phyloP scores from a whole-genome alignment of 2,888 invertebrate species.

The Homarus gammarus region DNA sequence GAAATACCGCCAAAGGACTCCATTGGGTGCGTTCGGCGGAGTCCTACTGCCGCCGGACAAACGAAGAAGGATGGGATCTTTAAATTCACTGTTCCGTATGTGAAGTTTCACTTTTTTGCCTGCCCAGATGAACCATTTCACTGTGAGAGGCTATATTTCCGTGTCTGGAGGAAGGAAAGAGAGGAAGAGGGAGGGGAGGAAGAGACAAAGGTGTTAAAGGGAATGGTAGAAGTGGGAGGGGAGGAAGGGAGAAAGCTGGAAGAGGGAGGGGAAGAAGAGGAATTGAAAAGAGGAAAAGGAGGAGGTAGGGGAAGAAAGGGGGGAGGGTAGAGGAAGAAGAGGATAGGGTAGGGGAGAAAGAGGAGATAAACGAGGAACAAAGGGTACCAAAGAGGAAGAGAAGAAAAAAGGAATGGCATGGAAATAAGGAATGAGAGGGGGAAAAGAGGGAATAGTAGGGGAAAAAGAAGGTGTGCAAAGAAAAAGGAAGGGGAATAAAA shows the following conservation, averaged over 20 bases:
- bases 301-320: not conserved
- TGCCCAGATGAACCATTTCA: no score
- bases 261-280: not conserved
- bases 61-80: not conserved
- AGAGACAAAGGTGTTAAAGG: not conserved
- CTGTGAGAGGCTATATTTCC: no score
- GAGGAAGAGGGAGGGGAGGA: not conserved
- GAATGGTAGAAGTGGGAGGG: not conserved
- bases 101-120: no score
- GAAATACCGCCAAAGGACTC: no score
- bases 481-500: not conserved
- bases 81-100: no score
- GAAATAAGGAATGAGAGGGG: not conserved
- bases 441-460: not conserved
- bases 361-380: not conserved
- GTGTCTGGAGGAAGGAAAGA: not conserved
- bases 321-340: not conserved
- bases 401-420: not conserved
- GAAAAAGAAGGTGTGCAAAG: not conserved
- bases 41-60: no score
- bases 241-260: no score
- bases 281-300: not conserved
- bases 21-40: no score
- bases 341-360: not conserved
- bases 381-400: not conserved